phyloP scores from a whole-genome alignment of 2,888 invertebrate species.

The Lasioglossum villosulum region DNA sequence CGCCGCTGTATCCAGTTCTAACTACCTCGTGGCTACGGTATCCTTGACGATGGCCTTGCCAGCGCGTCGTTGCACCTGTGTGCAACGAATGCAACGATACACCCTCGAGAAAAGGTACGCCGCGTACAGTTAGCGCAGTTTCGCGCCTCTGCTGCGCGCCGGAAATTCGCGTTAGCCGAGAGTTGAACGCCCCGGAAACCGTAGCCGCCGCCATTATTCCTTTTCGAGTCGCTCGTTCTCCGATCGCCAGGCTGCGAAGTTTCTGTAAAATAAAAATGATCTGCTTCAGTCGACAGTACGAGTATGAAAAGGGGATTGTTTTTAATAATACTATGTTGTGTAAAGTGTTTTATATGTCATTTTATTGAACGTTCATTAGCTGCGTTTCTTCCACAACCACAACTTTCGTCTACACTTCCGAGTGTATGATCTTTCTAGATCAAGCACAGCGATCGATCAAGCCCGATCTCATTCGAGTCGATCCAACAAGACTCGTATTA shows the following conservation, averaged over 20 bases:
- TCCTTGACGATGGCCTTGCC: slow-evolving; percentile 73
- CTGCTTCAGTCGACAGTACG: neutral
- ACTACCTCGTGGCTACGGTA: slow-evolving; percentile 51
- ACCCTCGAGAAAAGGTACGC: slow-evolving; percentile 10
- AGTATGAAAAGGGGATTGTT: no score
- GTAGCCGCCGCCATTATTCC: neutral
- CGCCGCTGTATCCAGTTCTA: slow-evolving; percentile 60
- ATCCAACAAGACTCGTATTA: neutral
- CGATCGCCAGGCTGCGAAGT: neutral
- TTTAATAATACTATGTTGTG: no score
- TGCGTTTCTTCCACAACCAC: neutral
- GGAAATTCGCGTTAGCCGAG: slow-evolving; percentile 35
- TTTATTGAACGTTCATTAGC: neutral
- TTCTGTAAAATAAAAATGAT: neutral
- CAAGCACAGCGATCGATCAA: neutral
- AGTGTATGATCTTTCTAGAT: slow-evolving; percentile 12
- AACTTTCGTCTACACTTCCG: neutral
- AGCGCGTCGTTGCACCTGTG: slow-evolving; percentile 54
- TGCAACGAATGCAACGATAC: slow-evolving; percentile 24
- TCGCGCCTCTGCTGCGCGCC: slow-evolving; percentile 21
- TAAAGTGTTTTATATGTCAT: no score
- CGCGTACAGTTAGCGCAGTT: slow-evolving; percentile 41
- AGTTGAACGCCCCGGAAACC: neutral
- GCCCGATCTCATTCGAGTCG: neutral
- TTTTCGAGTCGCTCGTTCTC: neutral